These are phyloP conservation scores for Cossypha heuglini DNA, from an alignment of 2,797 vertebrate genomes.

Conservation along the genomic window DNA sequence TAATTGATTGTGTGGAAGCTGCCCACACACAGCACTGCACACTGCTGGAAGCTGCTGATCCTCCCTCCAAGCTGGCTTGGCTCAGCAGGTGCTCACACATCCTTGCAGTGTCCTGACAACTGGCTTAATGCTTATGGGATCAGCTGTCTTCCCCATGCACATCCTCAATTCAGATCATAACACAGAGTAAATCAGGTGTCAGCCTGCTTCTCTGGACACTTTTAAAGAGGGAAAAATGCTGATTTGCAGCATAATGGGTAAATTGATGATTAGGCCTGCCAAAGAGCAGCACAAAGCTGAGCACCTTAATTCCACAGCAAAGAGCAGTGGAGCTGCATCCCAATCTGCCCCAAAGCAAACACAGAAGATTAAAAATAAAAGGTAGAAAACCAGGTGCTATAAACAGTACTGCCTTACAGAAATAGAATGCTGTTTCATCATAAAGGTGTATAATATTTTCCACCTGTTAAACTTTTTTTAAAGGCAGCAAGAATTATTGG, in stretches of 20 bases:
- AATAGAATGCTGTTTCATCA: neutral
- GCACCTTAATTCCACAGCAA: neutral
- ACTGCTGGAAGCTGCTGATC: constrained; percentile 22
- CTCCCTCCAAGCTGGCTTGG: neutral
- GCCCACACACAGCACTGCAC: neutral
- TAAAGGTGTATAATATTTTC: neutral
- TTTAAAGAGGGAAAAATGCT: neutral
- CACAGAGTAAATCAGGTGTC: neutral
- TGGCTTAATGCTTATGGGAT: neutral
- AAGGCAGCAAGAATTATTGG: neutral
- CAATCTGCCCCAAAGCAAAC: neutral
- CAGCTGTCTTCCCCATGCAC: neutral
- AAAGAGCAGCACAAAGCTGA: neutral
- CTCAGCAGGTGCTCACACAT: neutral
- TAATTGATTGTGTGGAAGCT: neutral
- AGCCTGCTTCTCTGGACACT: accelerated
- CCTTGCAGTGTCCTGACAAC: neutral
- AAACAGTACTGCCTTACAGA: neutral
- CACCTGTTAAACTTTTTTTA: neutral
- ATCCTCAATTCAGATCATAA: neutral
- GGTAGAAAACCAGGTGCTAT: neutral
- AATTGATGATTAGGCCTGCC: neutral
- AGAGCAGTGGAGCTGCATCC: neutral
- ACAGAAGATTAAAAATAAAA: neutral
- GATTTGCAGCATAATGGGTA: neutral